Base-by-base conservation (phyloP, 1,140 invertebrate genomes). In the Cyclina sinensis region DNA sequence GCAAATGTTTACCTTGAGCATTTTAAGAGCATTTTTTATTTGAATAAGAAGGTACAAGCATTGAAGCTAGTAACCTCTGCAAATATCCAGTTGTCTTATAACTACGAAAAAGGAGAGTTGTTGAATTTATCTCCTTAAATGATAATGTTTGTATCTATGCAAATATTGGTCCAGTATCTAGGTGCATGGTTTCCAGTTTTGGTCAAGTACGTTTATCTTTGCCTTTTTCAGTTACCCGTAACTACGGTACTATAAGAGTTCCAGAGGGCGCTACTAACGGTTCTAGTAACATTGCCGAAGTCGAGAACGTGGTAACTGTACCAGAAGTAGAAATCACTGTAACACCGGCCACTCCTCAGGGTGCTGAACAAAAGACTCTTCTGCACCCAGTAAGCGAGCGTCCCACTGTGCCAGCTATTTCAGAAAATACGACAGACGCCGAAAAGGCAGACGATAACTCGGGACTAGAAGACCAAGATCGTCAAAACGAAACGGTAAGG, bases 251-350 rank as follows among this genome's bases (percentile, higher is more conserved):
- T 1, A 70, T 70, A 70, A 35, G 27, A 18, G 65, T 37, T 35
- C 3, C 14, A 9, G 24, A 35, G 2, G 32, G 14, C 5, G 27
- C 18, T 7, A 27, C 4, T 11, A 24, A 62, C 24, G 24, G 24
- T 27, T 24, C n/a, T 7, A 62, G 27, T 14, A 62, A 62, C 24
- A 62, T 9, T 62, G 32, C 21, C 2, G 65, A 37, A 39, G n/a
- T n/a, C n/a, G n/a, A 70, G 65, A 39, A 70, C 14, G 24, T 14
- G 1, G 35, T 18, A 11, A n/a, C 37, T 35, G 65, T 37, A 1
- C 14, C 65, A 37, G 65, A 37, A 27, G 65, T 70, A 18, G 65
- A 70, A 70, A 70, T 70, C 14, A 37, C 65, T 18, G 32, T 70
- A 9, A 70, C 65, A 37, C 65, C 65, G 35, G 65, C 65, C 0